A percentile compares a stretch with the other conserved stretches of the same genome.
phyloP scores from a whole-genome alignment of 2,113 vertebrate species.

The Melanostigma gelatinosum region DNA sequence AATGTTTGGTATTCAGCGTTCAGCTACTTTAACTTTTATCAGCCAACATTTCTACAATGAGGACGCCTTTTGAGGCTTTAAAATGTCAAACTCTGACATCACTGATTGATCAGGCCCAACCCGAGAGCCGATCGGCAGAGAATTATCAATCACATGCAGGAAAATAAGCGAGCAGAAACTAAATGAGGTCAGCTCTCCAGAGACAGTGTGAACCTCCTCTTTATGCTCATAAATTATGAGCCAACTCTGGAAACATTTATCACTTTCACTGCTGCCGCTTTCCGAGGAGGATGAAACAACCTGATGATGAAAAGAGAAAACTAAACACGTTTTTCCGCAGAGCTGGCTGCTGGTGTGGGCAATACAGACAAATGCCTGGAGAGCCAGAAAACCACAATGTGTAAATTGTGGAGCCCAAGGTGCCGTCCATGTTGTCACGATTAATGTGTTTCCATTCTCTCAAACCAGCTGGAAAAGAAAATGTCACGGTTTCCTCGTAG shows the following conservation, averaged over 20 bases:
- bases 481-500: not conserved
- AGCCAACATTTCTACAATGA: not conserved
- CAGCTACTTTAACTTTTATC: not conserved
- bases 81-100: constrained; percentile 15
- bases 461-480: not conserved
- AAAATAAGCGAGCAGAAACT: constrained; percentile 24
- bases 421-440: not conserved
- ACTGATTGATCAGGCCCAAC: constrained; percentile 32
- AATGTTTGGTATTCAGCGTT: not conserved
- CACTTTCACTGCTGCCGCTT: constrained; percentile 17
- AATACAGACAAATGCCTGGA: not conserved
- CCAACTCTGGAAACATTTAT: constrained; percentile 31
- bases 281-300: not conserved
- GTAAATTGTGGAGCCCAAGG: not conserved
- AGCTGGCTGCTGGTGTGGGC: not conserved
- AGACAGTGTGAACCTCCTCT: constrained; percentile 30
- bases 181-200: constrained; percentile 60
- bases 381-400: not conserved
- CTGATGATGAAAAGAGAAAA: not conserved
- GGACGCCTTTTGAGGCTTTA: constrained; percentile 9
- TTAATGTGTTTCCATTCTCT: not conserved
- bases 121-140: constrained; percentile 6
- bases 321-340: not conserved
- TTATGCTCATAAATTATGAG: constrained; percentile 46
- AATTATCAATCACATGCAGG: constrained; percentile 50